These are phyloP conservation scores for Charina bottae DNA, from an alignment of 2,113 vertebrate genomes.

Conservation along the genomic window DNA sequence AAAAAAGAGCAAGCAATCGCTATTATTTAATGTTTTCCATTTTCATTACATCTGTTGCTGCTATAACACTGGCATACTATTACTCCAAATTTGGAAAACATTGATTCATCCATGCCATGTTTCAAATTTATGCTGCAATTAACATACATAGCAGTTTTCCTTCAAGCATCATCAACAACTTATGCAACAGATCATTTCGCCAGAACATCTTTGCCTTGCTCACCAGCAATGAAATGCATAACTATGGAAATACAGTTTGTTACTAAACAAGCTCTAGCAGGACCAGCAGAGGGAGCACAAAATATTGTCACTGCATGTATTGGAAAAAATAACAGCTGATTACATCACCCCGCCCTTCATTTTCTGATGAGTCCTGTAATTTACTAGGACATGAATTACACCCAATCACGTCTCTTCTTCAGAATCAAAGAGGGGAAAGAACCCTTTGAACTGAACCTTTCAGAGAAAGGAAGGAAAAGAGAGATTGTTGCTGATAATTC, in stretches of 20 bases:
- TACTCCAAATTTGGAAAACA: slow-evolving; percentile 34
- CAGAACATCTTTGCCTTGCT: slow-evolving; percentile 41
- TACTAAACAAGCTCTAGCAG: slow-evolving; percentile 47
- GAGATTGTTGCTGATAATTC: slow-evolving; percentile 55
- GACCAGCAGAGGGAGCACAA: slow-evolving; percentile 56
- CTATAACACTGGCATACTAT: slow-evolving; percentile 39
- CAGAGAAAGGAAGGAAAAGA: slow-evolving; percentile 51
- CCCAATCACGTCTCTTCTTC: slow-evolving; percentile 54
- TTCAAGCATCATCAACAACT: slow-evolving; percentile 38
- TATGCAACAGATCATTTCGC: slow-evolving; percentile 22
- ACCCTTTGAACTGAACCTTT: slow-evolving; percentile 55
- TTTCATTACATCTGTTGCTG: slow-evolving; percentile 21
- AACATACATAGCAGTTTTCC: slow-evolving; percentile 42
- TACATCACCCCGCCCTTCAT: slow-evolving; percentile 4
- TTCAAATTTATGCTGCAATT: slow-evolving; percentile 26
- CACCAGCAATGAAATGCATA: slow-evolving; percentile 38
- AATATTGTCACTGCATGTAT: slow-evolving; percentile 47
- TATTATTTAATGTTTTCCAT: not conserved
- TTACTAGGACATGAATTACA: slow-evolving; percentile 58
- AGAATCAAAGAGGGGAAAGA: slow-evolving; percentile 50
- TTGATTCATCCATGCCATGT: slow-evolving; percentile 21
- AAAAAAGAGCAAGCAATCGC: slow-evolving; percentile 14
- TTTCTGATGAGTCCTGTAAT: slow-evolving; percentile 34
- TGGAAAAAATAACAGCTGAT: slow-evolving; percentile 47
- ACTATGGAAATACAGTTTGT: slow-evolving; percentile 47